Evolutionary conservation across 2,797 vertebrate species (phyloP).

Genomic region (Salmo trutta): DNA sequence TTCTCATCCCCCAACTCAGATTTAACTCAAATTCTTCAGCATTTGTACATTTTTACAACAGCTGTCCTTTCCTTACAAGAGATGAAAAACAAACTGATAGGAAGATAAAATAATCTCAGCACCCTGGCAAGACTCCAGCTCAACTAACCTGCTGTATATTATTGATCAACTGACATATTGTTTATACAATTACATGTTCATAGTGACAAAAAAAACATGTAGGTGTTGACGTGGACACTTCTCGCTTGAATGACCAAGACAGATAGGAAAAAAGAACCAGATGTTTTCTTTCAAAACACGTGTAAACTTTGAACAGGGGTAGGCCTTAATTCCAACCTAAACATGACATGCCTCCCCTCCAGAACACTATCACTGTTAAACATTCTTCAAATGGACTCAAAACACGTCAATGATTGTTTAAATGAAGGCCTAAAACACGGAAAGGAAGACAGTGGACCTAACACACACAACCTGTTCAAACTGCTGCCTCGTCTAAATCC

Average conservation of each 20-base stretch:
- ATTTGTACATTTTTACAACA: not conserved
- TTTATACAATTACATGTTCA: not conserved
- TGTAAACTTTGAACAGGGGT: constrained; percentile 75
- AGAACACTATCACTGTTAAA: constrained; percentile 70
- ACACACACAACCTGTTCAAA: constrained; percentile 49
- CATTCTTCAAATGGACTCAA: constrained; percentile 67
- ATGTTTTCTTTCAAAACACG: constrained; percentile 71
- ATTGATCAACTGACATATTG: not conserved
- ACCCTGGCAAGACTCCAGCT: too few species aligned
- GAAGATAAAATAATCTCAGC: too few species aligned
- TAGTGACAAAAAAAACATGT: not conserved
- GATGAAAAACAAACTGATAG: not conserved
- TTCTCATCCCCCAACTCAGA: not conserved
- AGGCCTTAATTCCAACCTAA: constrained; percentile 65
- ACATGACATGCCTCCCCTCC: constrained; percentile 70
- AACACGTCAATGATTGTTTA: constrained; percentile 72
- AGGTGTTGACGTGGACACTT: not conserved
- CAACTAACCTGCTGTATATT: too few species aligned
- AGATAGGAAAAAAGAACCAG: constrained; percentile 68
- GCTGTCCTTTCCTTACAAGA: not conserved
- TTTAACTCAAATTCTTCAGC: not conserved
- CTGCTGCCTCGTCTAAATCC: constrained; percentile 51
- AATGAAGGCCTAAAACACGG: constrained; percentile 55
- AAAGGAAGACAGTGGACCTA: constrained; percentile 51
- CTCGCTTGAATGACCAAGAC: constrained; percentile 42